Conservation (phyloP, 1,140 invertebrate genomes). For the Pseudomyrmex concolor region DNA sequence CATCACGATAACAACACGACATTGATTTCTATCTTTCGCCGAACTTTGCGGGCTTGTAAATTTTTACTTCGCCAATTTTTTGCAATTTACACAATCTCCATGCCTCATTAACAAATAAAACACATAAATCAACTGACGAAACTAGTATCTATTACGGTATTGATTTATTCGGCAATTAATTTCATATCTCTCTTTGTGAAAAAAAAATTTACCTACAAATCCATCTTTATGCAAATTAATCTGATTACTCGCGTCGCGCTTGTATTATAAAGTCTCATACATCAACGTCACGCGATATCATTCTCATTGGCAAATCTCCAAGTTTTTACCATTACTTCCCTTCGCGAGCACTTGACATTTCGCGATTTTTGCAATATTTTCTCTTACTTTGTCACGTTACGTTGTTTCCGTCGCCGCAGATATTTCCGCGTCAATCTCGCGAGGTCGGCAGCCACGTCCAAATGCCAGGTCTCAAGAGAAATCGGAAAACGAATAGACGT, state of each 20-base stretch:
- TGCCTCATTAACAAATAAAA: no score
- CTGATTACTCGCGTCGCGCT: neutral
- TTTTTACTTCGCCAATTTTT: neutral
- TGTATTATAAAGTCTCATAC: neutral
- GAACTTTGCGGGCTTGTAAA: neutral
- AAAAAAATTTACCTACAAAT: neutral
- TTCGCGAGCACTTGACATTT: slow-evolving; percentile 20
- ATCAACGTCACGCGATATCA: neutral
- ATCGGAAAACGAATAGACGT: slow-evolving; percentile 24
- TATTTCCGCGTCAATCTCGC: slow-evolving; percentile 41
- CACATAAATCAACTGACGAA: no score
- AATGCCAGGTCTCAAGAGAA: slow-evolving; percentile 49
- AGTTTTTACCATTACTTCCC: slow-evolving; percentile 3
- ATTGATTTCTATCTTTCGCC: neutral
- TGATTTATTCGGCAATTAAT: neutral
- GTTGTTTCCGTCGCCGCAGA: slow-evolving; percentile 23
- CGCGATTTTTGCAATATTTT: slow-evolving; percentile 1
- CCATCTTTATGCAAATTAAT: neutral
- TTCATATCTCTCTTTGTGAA: neutral
- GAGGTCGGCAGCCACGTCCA: slow-evolving; percentile 15
- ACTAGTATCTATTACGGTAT: no score
- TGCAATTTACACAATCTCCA: neutral
- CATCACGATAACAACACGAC: slow-evolving; percentile 36
- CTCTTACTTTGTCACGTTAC: slow-evolving; percentile 12
- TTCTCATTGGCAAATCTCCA: slow-evolving; percentile 3